Evolutionary conservation across 2,113 vertebrate species (phyloP).

Genomic region (Steatornis caripensis): DNA sequence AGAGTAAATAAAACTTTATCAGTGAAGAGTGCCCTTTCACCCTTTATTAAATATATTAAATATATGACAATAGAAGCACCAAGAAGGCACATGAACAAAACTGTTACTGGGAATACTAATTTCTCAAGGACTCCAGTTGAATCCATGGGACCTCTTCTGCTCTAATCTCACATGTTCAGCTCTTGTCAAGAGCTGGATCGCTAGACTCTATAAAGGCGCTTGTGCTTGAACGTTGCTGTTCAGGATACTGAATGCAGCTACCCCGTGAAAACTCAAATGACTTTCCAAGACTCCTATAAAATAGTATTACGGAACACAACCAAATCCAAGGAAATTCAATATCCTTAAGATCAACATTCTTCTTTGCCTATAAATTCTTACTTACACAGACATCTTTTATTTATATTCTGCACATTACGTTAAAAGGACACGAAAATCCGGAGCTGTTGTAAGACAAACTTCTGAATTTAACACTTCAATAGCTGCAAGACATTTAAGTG

Average conservation of each 20-base stretch:
- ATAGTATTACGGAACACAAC: neutral
- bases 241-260: neutral
- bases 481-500: neutral
- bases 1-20: neutral
- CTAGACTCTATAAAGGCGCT: rapidly evolving
- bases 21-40: neutral
- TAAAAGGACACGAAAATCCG: neutral
- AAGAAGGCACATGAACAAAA: neutral
- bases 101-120: neutral
- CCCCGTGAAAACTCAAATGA: neutral
- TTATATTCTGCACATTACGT: neutral
- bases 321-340: neutral
- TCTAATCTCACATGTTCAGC: neutral
- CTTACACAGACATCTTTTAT: neutral
- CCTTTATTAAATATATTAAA: neutral
- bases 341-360: neutral
- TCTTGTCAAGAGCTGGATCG: neutral
- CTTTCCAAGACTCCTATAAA: neutral
- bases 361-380: neutral
- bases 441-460: neutral
- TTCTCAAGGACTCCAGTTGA: neutral
- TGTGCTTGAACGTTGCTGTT: no score
- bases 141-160: neutral
- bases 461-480: neutral
- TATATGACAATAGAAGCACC: neutral